These are phyloP conservation scores for Antrozous pallidus DNA, from an alignment of 2,797 vertebrate genomes.

Conservation along the genomic window DNA sequence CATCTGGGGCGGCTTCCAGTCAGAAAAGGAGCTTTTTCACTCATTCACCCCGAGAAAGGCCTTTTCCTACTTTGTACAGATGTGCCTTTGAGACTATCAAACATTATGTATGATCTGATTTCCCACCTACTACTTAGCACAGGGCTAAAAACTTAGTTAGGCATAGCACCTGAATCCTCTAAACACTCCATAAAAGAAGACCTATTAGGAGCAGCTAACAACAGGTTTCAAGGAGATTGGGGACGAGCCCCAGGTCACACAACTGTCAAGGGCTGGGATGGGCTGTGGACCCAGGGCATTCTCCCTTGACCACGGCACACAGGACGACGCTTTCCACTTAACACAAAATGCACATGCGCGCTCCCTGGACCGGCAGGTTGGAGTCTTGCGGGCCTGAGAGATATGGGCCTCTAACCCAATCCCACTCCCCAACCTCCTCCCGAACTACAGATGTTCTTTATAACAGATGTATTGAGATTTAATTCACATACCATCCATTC, in stretches of 20 bases:
- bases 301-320: neutral
- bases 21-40: neutral
- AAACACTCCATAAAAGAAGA: neutral
- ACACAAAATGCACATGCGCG: fast-evolving
- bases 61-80: neutral
- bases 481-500: neutral
- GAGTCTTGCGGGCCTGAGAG: neutral
- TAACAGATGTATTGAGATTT: neutral
- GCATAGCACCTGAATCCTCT: neutral
- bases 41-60: neutral
- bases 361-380: neutral
- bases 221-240: neutral
- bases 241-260: neutral
- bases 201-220: neutral
- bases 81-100: neutral
- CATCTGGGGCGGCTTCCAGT: neutral
- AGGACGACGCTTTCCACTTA: neutral
- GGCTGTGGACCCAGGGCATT: fast-evolving
- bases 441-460: neutral
- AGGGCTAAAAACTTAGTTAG: neutral
- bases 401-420: neutral
- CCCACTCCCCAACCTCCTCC: neutral
- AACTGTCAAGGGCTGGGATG: neutral
- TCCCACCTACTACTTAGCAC: neutral
- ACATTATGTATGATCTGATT: neutral